Base-by-base conservation (phyloP, 2,113 vertebrate species). In the Odontesthes bonariensis region DNA sequence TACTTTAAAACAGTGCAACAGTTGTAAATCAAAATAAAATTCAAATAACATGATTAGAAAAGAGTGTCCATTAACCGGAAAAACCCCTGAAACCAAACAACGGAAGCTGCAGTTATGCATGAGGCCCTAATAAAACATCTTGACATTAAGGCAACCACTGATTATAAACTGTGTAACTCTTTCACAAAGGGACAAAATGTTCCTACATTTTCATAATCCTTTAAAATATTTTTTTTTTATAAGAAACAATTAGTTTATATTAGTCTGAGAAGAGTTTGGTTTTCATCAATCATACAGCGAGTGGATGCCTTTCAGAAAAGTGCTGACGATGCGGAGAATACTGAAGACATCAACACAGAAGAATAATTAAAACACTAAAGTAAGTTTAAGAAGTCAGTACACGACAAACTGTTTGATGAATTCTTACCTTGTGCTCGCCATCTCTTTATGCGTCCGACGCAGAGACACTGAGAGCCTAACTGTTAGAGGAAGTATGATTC, bases 381-480 rank as follows among this genome's bases (percentile, higher is more conserved):
- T 8, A 38, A 38, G 10, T 10, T n/a, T 38, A 38, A 38, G 5
- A 38, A 38, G 35, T 38, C 35, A 38, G 35, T 8, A 38, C 35
- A 38, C 10, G 10, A 38, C 35, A 38, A 38, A 38, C 35, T 38
- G 6, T 71, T 60, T 31, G 13, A 57, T 38, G 35, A 27, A 10
- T 22, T 38, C 88, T 81, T 88, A 92, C 91, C 89, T 86, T 3
- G 76, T 56, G 32, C 82, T 49, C 63, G 88, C 89, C 88, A 90
- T 89, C 73, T 70, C 62, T 44, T 35, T 31, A 35, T 58, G 69
- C 56, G 66, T 42, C 44, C n/a, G 78, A 75, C 79, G 33, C 20
- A 56, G 54, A 72, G 33, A 52, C 62, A 53, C 20, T 61, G 46
- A 35, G 65, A 65, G 62, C 57, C 79, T 53, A 57, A 76, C 77